These are phyloP conservation scores for Drosophila bunnanda DNA, from an alignment of 2,888 invertebrate genomes.

Conservation along the genomic window DNA sequence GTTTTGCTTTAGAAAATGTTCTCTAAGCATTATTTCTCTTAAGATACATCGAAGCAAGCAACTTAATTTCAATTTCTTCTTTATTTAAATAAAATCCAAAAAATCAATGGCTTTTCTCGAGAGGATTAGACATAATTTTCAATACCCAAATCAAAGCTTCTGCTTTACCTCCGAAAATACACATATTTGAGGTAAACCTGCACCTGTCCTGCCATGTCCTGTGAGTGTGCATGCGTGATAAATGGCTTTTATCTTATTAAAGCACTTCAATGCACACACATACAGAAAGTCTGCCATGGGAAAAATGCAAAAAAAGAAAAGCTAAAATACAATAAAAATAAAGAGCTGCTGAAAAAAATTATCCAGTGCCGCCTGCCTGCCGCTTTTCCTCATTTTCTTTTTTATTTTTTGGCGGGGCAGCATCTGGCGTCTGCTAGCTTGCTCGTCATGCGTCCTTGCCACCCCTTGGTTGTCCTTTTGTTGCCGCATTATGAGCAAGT, in stretches of 20 bases:
- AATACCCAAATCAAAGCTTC: slow-evolving; percentile 43
- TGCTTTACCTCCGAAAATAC: not conserved
- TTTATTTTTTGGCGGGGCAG: slow-evolving; percentile 34
- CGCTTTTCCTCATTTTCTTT: slow-evolving; percentile 17
- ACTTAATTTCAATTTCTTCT: rapidly evolving
- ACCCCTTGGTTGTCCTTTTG: slow-evolving; percentile 56
- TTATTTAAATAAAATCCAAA: not conserved
- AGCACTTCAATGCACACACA: slow-evolving; percentile 68
- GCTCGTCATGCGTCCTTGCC: slow-evolving; percentile 39
- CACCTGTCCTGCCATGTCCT: slow-evolving; percentile 27
- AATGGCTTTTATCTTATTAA: slow-evolving; percentile 80
- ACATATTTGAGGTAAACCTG: slow-evolving; percentile 14
- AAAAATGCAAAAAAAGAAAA: slow-evolving; percentile 3
- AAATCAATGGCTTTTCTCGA: slow-evolving; percentile 7
- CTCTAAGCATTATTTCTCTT: not conserved
- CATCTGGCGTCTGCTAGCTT: slow-evolving; percentile 59
- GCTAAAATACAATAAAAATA: slow-evolving; percentile 8
- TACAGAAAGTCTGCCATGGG: slow-evolving; percentile 3
- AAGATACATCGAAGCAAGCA: not conserved
- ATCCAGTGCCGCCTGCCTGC: slow-evolving; percentile 44
- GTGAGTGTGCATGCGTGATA: slow-evolving; percentile 69
- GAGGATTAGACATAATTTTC: slow-evolving; percentile 62
- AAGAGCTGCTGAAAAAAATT: slow-evolving; percentile 23
- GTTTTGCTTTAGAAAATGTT: not conserved
- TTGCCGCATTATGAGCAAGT: slow-evolving; percentile 72